Evolutionary conservation across 2,113 vertebrate genomes (phyloP).

Genomic region (Bos javanicus): DNA sequence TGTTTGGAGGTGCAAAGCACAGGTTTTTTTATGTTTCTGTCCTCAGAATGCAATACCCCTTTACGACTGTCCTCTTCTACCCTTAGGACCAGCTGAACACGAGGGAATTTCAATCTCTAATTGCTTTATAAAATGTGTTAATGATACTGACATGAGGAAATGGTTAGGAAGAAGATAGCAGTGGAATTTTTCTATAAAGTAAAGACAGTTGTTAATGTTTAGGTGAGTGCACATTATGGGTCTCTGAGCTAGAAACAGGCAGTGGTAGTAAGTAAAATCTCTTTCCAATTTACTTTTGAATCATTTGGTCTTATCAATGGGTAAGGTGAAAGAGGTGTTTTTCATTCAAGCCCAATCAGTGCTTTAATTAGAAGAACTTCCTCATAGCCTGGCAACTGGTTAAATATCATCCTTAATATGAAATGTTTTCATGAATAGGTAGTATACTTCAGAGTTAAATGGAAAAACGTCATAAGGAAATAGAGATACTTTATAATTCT

Average conservation of each 20-base stretch:
- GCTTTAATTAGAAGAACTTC: slow-evolving; percentile 5
- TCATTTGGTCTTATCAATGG: not conserved
- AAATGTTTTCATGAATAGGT: not conserved
- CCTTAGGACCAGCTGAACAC: not conserved
- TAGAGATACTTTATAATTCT: not conserved
- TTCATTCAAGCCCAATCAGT: not conserved
- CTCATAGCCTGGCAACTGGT: not conserved
- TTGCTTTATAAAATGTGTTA: not conserved
- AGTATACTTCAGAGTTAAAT: not conserved
- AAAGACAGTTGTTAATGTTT: not conserved
- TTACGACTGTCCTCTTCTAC: not conserved
- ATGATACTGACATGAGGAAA: not conserved
- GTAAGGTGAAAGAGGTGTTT: not conserved
- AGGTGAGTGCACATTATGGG: not conserved
- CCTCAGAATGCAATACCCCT: not conserved
- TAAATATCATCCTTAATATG: slow-evolving; percentile 9
- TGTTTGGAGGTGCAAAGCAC: not conserved
- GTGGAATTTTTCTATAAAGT: not conserved
- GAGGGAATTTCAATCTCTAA: not conserved
- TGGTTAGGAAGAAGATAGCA: not conserved
- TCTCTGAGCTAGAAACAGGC: not conserved
- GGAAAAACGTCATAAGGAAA: not conserved
- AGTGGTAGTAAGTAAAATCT: not conserved
- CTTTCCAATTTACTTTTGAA: not conserved
- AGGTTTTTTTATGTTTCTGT: not conserved